phyloP scores from a whole-genome alignment of 2,888 invertebrate species.

The Plagodis pulveraria region DNA sequence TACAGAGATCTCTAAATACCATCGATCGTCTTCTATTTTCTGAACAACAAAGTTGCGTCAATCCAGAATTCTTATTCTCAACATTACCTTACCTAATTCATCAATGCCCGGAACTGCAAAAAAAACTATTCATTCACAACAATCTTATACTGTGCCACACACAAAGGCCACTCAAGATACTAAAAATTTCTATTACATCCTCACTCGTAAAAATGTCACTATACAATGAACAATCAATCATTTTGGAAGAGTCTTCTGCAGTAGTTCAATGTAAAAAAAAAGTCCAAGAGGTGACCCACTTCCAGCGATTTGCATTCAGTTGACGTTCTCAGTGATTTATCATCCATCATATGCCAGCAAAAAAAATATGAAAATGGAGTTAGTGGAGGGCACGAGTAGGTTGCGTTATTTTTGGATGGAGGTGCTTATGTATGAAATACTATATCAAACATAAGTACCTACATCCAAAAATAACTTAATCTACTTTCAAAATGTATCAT shows the following conservation, averaged over 20 bases:
- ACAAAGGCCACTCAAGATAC: slow-evolving; percentile 62
- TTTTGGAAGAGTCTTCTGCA: slow-evolving; percentile 62
- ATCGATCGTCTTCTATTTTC: slow-evolving; percentile 4
- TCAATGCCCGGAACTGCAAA: slow-evolving; percentile 76
- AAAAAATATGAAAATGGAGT: slow-evolving; percentile 57
- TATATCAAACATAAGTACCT: no score
- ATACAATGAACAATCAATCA: slow-evolving; percentile 80
- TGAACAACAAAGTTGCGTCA: slow-evolving; percentile 20
- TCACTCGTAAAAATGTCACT: slow-evolving; percentile 72
- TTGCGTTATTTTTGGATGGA: background rate
- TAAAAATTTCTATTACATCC: slow-evolving; percentile 69
- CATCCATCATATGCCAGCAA: slow-evolving; percentile 71
- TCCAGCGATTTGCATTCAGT: slow-evolving; percentile 80
- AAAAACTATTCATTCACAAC: slow-evolving; percentile 63
- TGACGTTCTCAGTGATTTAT: slow-evolving; percentile 70
- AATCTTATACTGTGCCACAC: slow-evolving; percentile 56
- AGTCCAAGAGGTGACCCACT: slow-evolving; percentile 72
- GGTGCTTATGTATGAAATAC: no score
- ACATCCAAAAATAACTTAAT: no score
- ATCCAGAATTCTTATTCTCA: slow-evolving; percentile 21
- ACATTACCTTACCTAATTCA: slow-evolving; percentile 62
- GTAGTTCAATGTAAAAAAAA: slow-evolving; percentile 71
- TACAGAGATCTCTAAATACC: background rate
- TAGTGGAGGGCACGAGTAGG: slow-evolving; percentile 17
- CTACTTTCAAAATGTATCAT: no score